Evolutionary conservation across 1,140 invertebrate species (phyloP), one percentile per base, ranked within the genome.

Genomic region (Kradibia gibbosae): DNA sequence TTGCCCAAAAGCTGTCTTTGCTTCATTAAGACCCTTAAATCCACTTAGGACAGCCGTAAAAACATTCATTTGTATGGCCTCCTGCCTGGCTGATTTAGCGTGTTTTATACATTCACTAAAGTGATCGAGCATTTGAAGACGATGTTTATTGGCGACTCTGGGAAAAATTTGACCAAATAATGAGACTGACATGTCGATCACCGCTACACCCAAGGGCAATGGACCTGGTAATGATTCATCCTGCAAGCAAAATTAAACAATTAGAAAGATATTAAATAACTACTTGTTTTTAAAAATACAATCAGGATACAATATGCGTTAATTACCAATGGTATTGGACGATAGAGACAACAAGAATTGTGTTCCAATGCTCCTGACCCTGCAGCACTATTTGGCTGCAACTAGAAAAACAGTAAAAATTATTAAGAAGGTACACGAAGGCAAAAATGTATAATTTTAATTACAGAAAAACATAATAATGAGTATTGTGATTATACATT

Each of bases 1-100:
- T 85, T 97, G 96, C 0, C 96, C 97, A 67, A 98, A 93, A 36
- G 93, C 94, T 11, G 94, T 94, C 92, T 99, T 99, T 28, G 94
- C 94, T 84, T 99, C 98, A 7, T 96, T 96, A 3, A 99, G 90
- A 34, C 95, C 95, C 89, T 98, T 97, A 48, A 99, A 91, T 11
- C 97, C 97, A 86, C 96, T 95, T 31, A 99, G 90, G 4, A 99
- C 91, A 11, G 98, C 97, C 22, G 98, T 97, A 88, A 99, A 98
- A 70, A 99, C 96, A 90, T 99, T 99, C 91, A 99, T 96, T 89
- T 99, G 98, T 28, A 99, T 95, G 3, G 98, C 98, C 90, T 99
- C 98, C 89, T 98, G 97, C 28, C 97, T 93, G 2, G 94, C 94
- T 13, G 96, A 97, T 89, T 99, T 99, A 0, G 97, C 97, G 86